Conservation (phyloP, 2,888 invertebrate species). For the Shargacucullia verbasci region DNA sequence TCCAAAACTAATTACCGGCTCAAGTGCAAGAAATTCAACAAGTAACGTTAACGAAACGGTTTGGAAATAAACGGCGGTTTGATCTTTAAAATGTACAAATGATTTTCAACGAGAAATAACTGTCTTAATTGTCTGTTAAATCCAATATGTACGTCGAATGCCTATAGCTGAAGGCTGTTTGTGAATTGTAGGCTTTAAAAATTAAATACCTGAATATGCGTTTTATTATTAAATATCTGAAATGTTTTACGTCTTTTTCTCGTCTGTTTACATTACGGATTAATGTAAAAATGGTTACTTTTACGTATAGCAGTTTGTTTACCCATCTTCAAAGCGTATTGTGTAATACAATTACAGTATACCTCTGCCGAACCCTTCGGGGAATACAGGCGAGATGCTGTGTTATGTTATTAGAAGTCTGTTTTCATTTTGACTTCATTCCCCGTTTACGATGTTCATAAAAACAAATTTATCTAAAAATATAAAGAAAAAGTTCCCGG, state of each 20-base stretch:
- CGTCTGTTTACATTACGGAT: no score
- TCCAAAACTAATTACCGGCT: constrained; percentile 76
- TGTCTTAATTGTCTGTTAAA: constrained; percentile 4
- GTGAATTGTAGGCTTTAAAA: no score
- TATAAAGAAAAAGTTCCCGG: constrained; percentile 25
- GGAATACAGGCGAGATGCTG: no score
- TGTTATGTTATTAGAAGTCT: no score
- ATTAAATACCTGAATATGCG: no score
- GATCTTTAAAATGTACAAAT: constrained; percentile 12
- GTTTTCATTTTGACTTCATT: background rate
- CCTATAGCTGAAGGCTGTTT: background rate
- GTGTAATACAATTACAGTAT: no score
- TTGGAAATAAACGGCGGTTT: constrained; percentile 35
- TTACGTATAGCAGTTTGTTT: no score
- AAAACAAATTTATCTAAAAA: constrained; percentile 29
- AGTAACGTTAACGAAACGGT: constrained; percentile 54
- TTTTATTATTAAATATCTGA: no score
- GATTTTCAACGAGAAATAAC: constrained; percentile 6
- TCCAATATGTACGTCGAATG: constrained; percentile 2
- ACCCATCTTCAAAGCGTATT: no score
- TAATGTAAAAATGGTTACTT: no score
- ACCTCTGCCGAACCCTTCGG: no score
- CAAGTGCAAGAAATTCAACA: constrained; percentile 65
- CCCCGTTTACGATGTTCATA: constrained; percentile 18
- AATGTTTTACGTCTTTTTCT: no score